A percentile compares a stretch with the other conserved stretches of the same genome.
Evolutionary conservation across 1,140 invertebrate genomes (phyloP).

Genomic region (Galendromus occidentalis): DNA sequence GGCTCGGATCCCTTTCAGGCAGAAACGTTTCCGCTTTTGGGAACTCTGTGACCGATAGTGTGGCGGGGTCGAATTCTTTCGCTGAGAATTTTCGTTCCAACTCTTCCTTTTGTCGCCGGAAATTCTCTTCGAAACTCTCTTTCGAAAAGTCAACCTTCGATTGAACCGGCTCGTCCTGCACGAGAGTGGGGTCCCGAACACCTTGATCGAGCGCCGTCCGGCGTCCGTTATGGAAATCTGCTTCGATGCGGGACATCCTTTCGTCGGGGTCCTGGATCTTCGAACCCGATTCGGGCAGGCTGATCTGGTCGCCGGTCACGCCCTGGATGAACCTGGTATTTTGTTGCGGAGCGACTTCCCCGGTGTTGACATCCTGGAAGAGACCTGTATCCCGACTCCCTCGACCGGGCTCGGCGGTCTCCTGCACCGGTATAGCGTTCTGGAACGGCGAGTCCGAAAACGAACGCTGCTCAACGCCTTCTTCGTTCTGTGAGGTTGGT

Average conservation of each 20-base stretch:
- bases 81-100: conserved; percentile 3
- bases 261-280: not conserved
- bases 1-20: not conserved
- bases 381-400: not conserved
- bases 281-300: not conserved
- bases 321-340: not conserved
- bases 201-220: not conserved
- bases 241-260: conserved; percentile 4
- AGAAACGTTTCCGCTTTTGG: not conserved
- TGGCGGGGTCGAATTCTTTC: not conserved
- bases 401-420: not conserved
- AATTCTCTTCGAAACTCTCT: not conserved
- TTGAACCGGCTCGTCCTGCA: not conserved
- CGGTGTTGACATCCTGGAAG: conserved; percentile 7
- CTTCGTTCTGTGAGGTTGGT: not conserved
- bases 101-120: not conserved
- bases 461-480: not conserved
- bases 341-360: not conserved
- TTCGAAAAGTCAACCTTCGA: not conserved
- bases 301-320: not conserved
- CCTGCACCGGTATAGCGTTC: not conserved
- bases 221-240: not conserved
- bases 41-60: not conserved
- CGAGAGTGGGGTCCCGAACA: not conserved
- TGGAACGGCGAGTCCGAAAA: not conserved